Conservation (phyloP, 2,888 invertebrate species). For the Liodrosophila aerea region DNA sequence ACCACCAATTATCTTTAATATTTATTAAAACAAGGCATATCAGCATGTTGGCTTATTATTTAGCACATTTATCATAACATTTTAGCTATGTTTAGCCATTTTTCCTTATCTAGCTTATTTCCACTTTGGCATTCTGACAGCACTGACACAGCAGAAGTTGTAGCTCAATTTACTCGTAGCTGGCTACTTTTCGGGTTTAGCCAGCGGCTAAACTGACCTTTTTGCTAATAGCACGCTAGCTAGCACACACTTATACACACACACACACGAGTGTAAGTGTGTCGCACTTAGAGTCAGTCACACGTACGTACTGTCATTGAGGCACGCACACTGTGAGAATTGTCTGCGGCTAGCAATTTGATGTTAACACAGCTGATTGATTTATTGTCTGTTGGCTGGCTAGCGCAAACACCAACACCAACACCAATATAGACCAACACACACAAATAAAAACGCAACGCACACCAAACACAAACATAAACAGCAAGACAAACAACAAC, state of each 20-base stretch:
- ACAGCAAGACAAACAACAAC: slow-evolving; percentile 15
- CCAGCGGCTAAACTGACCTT: slow-evolving; percentile 42
- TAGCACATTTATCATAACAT: too few relatives aligned
- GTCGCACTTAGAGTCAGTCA: slow-evolving; percentile 4
- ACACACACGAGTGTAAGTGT: too few relatives aligned
- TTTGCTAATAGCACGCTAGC: slow-evolving; percentile 32
- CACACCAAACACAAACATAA: slow-evolving; percentile 24
- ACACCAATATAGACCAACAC: slow-evolving; percentile 19
- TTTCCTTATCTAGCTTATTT: slow-evolving; percentile 11
- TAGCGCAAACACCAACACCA: slow-evolving; percentile 49
- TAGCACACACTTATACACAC: slow-evolving; percentile 9
- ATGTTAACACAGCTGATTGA: slow-evolving; percentile 77
- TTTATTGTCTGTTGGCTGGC: slow-evolving; percentile 71
- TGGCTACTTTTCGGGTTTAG: slow-evolving; percentile 19
- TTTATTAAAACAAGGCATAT: too few relatives aligned
- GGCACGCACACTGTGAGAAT: slow-evolving; percentile 32
- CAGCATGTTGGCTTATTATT: too few relatives aligned
- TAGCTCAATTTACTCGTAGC: slow-evolving; percentile 29
- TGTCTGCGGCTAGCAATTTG: slow-evolving; percentile 66
- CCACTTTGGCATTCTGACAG: too few relatives aligned
- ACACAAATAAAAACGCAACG: slow-evolving; percentile 27
- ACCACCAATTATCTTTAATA: too few relatives aligned
- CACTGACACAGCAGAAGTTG: slow-evolving; percentile 19
- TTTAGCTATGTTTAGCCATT: slow-evolving; percentile 1
- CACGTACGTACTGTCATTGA: slow-evolving; percentile 8